Base-by-base conservation (phyloP, 1,140 invertebrate species). In the Brachionus koreanus region DNA sequence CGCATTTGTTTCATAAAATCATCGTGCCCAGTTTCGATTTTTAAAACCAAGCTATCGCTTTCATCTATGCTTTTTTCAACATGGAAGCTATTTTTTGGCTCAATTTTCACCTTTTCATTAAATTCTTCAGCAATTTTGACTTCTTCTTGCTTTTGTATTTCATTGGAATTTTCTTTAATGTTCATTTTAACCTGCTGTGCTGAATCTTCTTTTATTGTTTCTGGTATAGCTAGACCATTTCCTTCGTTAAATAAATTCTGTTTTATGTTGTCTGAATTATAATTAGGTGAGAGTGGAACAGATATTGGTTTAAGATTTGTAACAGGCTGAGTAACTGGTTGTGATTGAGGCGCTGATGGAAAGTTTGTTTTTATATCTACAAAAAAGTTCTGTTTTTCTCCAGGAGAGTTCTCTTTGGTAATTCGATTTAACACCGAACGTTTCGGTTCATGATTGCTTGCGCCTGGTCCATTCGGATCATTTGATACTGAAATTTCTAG, bases 1-100 rank as follows among this genome's bases (percentile, higher is more conserved):
- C 90, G 90, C 65, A 96, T 88, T 35, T 95, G 93, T 77, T 92
- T 90, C 89, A 93, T 91, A 91, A 95, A 94, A 7, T 93, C 91
- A 83, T 93, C 91, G 88, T 95, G 94, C 46, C 93, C 93, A 6
- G 19, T 12, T 83, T 79, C 76, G 7, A 79, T 79, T 23, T 33
- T 5, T 7, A 23, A 2, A 42, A 49, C 25, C 23, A 91, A 75
- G 91, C 91, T 16, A 94, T 88, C n/a, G 93, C 92, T 87, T 94
- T 93, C 75, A 92, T 90, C 88, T 95, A 94, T 29, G 93, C 93
- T 89, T 88, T 85, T 81, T 86, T 16, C 49, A 19, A 12, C 16
- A 19, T 57, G 49, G 5, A 84, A 23, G 5, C n/a, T 43, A 25
- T 33, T 79, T 43, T 79, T 76, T 84, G 83, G 69, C 85, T 84